These are phyloP conservation scores for Batillaria attramentaria DNA, from an alignment of 1,140 invertebrate species.

Conservation along the genomic window DNA sequence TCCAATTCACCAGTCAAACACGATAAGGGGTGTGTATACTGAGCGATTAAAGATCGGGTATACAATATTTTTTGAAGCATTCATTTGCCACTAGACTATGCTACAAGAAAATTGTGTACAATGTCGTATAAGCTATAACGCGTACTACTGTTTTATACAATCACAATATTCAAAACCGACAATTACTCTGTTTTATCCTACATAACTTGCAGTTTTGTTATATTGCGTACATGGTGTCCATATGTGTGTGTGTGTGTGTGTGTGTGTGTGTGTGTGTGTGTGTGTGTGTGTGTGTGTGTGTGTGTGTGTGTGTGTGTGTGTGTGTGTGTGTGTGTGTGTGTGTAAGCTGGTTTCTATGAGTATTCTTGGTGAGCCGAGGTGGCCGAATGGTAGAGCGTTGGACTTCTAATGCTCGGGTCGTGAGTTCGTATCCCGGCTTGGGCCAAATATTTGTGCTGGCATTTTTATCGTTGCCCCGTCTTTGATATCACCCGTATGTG, in stretches of 20 bases:
- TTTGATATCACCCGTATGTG: background rate
- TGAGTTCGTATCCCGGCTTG: background rate
- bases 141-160: too few relatives aligned
- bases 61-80: background rate
- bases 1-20: too few relatives aligned
- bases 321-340: conserved; percentile 20
- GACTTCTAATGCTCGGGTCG: background rate
- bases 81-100: too few relatives aligned
- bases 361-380: background rate
- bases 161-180: too few relatives aligned
- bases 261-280: conserved; percentile 10
- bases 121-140: too few relatives aligned
- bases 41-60: background rate
- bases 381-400: background rate
- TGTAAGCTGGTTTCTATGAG: conserved; percentile 14
- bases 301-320: conserved; percentile 26
- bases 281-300: conserved; percentile 5
- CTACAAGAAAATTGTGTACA: background rate
- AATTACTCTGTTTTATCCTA: too few relatives aligned
- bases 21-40: too few relatives aligned
- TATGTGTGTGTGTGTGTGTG: conserved; percentile 3
- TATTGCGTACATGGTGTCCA: background rate
- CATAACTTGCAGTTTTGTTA: too few relatives aligned
- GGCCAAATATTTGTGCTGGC: background rate
- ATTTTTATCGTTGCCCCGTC: background rate